Conservation (phyloP, 2,113 vertebrate genomes). For the Cepphus grylle region DNA sequence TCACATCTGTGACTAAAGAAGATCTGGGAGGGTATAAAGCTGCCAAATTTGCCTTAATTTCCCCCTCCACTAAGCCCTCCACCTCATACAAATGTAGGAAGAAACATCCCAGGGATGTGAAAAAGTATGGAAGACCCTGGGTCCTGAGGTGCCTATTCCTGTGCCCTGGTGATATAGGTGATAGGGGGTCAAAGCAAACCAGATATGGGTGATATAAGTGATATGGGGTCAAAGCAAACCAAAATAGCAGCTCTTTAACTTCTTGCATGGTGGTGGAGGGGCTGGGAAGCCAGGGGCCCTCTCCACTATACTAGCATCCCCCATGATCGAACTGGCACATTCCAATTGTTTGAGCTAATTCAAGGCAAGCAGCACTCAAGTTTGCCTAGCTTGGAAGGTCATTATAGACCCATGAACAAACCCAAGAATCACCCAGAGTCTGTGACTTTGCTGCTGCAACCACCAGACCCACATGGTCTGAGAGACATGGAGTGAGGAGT, state of each 20-base stretch:
- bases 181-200: rapidly evolving
- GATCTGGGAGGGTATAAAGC: background rate
- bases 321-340: rapidly evolving
- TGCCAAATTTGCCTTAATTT: background rate
- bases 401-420: background rate
- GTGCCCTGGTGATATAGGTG: background rate
- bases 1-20: background rate
- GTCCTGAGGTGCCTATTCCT: background rate
- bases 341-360: background rate
- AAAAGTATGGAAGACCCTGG: background rate
- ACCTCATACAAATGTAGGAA: background rate
- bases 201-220: rapidly evolving
- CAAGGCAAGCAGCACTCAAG: background rate
- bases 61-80: background rate
- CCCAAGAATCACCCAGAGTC: background rate
- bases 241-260: background rate
- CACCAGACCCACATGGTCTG: rapidly evolving
- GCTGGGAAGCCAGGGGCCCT: background rate
- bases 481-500: background rate
- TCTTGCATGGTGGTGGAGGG: rapidly evolving
- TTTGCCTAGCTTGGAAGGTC: background rate
- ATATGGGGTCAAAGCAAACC: rapidly evolving
- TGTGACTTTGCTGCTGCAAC: background rate
- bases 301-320: background rate
- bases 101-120: background rate